phyloP scores from a whole-genome alignment of 2,888 invertebrate genomes.

The Dasypolia templi region DNA sequence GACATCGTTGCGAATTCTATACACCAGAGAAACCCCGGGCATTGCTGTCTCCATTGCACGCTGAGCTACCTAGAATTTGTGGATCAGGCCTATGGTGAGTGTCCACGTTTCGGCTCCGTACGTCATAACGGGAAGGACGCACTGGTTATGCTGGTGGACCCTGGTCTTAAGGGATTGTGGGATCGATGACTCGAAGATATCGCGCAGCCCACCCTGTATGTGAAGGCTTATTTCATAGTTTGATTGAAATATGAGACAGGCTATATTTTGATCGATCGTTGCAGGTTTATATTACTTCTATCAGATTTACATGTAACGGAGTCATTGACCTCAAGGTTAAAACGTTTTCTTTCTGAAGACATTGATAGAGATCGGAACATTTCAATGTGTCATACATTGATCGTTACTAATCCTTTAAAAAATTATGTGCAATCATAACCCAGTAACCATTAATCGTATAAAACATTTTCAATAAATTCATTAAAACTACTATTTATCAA shows the following conservation, averaged over 20 bases:
- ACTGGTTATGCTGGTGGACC: too few relatives aligned
- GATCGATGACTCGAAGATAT: too few relatives aligned
- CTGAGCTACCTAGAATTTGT: too few relatives aligned
- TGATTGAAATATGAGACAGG: slow-evolving; percentile 2
- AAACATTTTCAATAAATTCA: background rate
- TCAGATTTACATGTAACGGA: slow-evolving; percentile 14
- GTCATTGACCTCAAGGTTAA: slow-evolving; percentile 28
- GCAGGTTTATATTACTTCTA: slow-evolving; percentile 8
- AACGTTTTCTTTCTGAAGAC: slow-evolving; percentile 16
- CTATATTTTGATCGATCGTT: slow-evolving; percentile 4
- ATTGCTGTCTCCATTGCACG: too few relatives aligned
- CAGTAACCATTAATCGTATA: slow-evolving; percentile 4
- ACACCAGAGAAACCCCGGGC: too few relatives aligned
- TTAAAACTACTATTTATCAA: slow-evolving; percentile 9
- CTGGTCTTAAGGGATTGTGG: too few relatives aligned
- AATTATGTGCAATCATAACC: background rate
- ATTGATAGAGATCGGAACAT: slow-evolving; percentile 20
- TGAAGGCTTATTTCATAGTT: background rate
- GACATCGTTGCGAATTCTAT: too few relatives aligned
- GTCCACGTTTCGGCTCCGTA: too few relatives aligned
- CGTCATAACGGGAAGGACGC: too few relatives aligned
- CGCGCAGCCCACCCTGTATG: too few relatives aligned
- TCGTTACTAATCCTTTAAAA: background rate
- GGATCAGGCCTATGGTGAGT: too few relatives aligned
- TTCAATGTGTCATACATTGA: background rate